Percentiles rank a stretch among this genome's conserved stretches.
Conservation (phyloP, 2,113 vertebrate species). For the Orientallactaga bullata region DNA sequence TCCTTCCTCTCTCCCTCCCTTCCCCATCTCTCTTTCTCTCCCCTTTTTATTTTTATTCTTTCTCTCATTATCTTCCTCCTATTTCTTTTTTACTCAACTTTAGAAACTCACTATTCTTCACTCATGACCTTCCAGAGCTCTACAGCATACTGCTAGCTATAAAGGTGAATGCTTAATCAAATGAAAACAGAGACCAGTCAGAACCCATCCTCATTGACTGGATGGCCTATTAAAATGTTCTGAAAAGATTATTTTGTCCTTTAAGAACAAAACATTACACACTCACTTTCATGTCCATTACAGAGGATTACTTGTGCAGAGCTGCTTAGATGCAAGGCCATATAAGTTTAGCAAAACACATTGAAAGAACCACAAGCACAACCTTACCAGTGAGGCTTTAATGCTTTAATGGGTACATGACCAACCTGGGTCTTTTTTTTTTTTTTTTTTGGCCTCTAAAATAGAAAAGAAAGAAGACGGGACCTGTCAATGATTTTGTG, state of each 20-base stretch:
- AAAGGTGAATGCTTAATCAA: not conserved
- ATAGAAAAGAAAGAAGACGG: constrained; percentile 74
- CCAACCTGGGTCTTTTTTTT: constrained; percentile 75
- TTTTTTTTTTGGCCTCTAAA: constrained; percentile 60
- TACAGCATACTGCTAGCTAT: not conserved
- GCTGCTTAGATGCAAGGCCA: constrained; percentile 79
- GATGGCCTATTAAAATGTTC: not conserved
- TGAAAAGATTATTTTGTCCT: not conserved
- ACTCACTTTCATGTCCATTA: constrained; percentile 68
- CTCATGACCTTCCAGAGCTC: too few relatives aligned
- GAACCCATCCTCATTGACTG: not conserved
- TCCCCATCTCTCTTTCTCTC: not conserved
- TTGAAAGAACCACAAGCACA: constrained; percentile 80
- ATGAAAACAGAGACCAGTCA: not conserved
- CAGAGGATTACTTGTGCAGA: constrained; percentile 66
- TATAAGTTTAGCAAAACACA: constrained; percentile 83
- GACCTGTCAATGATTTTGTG: constrained; percentile 85
- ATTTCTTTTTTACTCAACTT: not conserved
- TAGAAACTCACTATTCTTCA: not conserved
- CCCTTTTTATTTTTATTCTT: too few relatives aligned
- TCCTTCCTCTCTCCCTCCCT: not conserved
- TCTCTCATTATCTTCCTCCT: not conserved
- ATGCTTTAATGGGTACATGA: constrained; percentile 78
- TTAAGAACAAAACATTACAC: constrained; percentile 27
- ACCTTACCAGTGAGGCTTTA: constrained; percentile 76